Percentiles rank a stretch among this genome's conserved stretches.
These are phyloP conservation scores for Helicoverpa assulta DNA, from an alignment of 2,888 invertebrate species.

Conservation along the genomic window DNA sequence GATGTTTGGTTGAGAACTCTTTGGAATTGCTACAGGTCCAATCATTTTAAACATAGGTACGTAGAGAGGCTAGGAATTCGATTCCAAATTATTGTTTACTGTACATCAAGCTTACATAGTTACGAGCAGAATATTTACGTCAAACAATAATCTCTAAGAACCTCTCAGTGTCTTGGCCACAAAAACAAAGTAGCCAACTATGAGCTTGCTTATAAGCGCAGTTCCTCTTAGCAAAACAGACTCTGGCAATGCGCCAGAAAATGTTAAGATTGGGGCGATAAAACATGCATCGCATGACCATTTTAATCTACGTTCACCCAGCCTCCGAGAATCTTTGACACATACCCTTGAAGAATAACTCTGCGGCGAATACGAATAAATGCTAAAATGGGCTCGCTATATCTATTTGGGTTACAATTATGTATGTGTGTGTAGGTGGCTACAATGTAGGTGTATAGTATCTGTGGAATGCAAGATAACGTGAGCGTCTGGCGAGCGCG, in stretches of 20 bases:
- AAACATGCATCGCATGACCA: slow-evolving; percentile 39
- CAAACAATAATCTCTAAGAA: background rate
- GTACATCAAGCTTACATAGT: background rate
- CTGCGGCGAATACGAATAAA: slow-evolving; percentile 43
- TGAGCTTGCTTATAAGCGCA: slow-evolving; percentile 28
- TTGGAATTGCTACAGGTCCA: slow-evolving; percentile 23
- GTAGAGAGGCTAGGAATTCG: slow-evolving; percentile 20
- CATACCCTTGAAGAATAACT: slow-evolving; percentile 49
- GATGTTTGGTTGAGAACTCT: slow-evolving; percentile 33
- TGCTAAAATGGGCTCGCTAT: slow-evolving; percentile 44
- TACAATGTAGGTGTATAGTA: slow-evolving; percentile 69
- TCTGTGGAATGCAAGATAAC: slow-evolving; percentile 68
- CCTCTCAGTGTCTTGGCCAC: background rate
- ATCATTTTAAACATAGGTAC: slow-evolving; percentile 13
- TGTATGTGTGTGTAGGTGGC: slow-evolving; percentile 64
- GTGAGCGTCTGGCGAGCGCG: slow-evolving; percentile 69
- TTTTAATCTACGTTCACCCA: slow-evolving; percentile 32
- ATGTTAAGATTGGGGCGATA: slow-evolving; percentile 28
- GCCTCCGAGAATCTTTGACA: slow-evolving; percentile 22
- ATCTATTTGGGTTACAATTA: slow-evolving; percentile 66
- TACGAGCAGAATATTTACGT: background rate
- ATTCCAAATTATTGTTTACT: slow-evolving; percentile 2
- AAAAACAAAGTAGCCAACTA: slow-evolving; percentile 11
- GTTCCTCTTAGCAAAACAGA: slow-evolving; percentile 30
- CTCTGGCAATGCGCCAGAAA: slow-evolving; percentile 32